These are phyloP conservation scores for Leptocoma aspasia DNA, from an alignment of 2,113 vertebrate species.

Conservation along the genomic window DNA sequence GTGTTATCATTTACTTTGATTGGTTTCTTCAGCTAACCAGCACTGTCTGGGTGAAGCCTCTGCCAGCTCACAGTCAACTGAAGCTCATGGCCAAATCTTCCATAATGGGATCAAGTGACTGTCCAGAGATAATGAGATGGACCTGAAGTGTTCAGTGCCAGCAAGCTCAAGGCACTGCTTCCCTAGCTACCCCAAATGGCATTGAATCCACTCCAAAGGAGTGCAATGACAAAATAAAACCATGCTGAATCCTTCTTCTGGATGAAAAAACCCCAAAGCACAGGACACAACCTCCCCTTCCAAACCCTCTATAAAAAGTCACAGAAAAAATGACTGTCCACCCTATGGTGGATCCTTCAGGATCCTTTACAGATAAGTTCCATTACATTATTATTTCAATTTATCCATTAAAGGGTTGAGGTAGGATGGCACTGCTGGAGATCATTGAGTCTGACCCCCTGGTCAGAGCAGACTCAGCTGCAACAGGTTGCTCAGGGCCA, in stretches of 20 bases:
- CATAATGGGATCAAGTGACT: slow-evolving; percentile 36
- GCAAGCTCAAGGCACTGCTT: neutral
- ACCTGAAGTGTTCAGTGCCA: slow-evolving; percentile 17
- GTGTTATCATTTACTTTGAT: neutral
- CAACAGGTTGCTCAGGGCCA: neutral
- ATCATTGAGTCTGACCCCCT: neutral
- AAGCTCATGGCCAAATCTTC: neutral
- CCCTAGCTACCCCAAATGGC: neutral
- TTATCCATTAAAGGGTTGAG: neutral
- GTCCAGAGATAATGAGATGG: slow-evolving; percentile 48
- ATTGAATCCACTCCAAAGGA: neutral
- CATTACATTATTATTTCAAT: neutral
- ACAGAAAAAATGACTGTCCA: neutral
- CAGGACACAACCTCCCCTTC: neutral
- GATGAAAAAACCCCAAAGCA: neutral
- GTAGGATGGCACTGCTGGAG: neutral
- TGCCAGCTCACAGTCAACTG: neutral
- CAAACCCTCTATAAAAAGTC: neutral
- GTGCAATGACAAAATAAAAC: neutral
- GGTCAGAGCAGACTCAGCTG: neutral
- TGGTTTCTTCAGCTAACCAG: slow-evolving; percentile 8
- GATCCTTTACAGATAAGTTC: neutral
- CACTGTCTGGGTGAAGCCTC: neutral
- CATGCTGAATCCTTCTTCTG: neutral
- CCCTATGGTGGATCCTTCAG: neutral